Conservation (phyloP, 2,888 invertebrate species). For the Sialis fuliginosa region DNA sequence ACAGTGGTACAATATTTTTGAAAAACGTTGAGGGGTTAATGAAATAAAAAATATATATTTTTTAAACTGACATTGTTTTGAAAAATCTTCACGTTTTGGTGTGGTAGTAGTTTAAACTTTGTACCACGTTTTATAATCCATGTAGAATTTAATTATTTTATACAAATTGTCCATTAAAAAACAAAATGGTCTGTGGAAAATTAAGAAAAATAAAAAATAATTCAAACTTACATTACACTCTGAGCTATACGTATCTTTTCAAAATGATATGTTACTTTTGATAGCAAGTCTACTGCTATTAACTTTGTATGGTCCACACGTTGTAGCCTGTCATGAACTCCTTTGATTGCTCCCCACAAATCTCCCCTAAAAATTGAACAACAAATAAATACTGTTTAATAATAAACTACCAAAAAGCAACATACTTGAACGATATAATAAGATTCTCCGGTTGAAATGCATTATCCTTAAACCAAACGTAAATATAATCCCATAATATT, state of each 20-base stretch:
- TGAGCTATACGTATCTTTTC: constrained; percentile 66
- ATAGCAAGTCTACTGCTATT: constrained; percentile 66
- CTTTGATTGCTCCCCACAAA: constrained; percentile 62
- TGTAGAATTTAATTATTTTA: too few relatives aligned
- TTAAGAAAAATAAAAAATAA: constrained; percentile 3
- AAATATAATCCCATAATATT: constrained; percentile 60
- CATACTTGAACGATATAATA: constrained; percentile 29
- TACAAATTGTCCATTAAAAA: too few relatives aligned
- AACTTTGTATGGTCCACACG: constrained; percentile 68
- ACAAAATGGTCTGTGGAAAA: neutral
- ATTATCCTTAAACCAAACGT: constrained; percentile 49
- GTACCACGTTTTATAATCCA: too few relatives aligned
- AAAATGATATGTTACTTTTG: constrained; percentile 67
- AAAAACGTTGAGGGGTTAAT: neutral
- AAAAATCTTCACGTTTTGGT: too few relatives aligned
- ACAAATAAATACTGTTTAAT: constrained; percentile 4
- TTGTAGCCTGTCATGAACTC: constrained; percentile 52
- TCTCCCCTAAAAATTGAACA: constrained; percentile 46
- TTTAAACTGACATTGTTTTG: neutral
- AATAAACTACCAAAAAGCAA: constrained; percentile 12
- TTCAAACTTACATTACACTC: constrained; percentile 46
- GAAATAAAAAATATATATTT: neutral
- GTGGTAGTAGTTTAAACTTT: too few relatives aligned
- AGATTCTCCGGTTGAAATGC: constrained; percentile 30
- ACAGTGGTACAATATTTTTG: neutral